Conservation (phyloP, 92 coral and sea anemone genomes). For the Palythoa heliodiscus region DNA sequence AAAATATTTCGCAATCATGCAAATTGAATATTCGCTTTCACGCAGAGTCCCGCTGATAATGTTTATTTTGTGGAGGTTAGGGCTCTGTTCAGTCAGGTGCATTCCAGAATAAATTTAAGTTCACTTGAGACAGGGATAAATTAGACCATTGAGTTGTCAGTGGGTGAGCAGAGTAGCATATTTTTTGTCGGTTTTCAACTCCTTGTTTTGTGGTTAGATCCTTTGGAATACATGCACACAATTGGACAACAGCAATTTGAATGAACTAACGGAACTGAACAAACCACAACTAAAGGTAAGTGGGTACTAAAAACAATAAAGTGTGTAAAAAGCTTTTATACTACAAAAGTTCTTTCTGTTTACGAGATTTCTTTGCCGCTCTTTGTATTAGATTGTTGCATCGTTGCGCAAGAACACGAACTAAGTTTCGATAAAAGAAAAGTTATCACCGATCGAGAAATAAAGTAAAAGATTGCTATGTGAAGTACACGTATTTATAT, state of each 20-base stretch:
- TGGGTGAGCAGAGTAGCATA: slow-evolving; percentile 6
- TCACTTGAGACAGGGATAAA: slow-evolving; percentile 25
- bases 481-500: too few relatives aligned
- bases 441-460: not conserved
- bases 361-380: not conserved
- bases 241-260: not conserved
- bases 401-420: slow-evolving; percentile 26
- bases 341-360: not conserved
- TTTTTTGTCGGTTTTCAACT: not conserved
- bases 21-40: slow-evolving; percentile 9
- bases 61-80: slow-evolving; percentile 12
- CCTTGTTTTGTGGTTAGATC: slow-evolving; percentile 17
- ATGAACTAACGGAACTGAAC: not conserved
- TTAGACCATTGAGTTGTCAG: slow-evolving; percentile 7
- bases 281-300: slow-evolving; percentile 11
- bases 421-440: not conserved
- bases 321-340: not conserved
- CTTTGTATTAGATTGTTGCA: not conserved
- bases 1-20: not conserved
- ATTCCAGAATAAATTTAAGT: slow-evolving; percentile 38
- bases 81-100: slow-evolving; percentile 32
- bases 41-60: not conserved
- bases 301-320: not conserved
- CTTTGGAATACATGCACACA: not conserved
- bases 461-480: not conserved